phyloP scores from a whole-genome alignment of 2,113 vertebrate species.

The Cheirogaleus medius region DNA sequence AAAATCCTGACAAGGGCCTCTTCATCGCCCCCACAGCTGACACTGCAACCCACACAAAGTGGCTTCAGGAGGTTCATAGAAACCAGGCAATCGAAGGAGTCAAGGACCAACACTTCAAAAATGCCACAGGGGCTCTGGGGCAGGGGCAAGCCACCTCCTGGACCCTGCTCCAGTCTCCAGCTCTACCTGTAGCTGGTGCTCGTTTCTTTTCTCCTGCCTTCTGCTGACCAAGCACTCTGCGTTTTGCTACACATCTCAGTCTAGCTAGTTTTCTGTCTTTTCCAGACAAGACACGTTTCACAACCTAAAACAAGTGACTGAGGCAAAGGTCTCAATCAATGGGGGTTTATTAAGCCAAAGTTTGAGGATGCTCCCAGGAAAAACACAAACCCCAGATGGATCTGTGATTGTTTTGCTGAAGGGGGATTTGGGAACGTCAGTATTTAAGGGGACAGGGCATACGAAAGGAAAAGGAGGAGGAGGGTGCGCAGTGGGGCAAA shows the following conservation, averaged over 20 bases:
- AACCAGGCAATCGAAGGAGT: slow-evolving; percentile 78
- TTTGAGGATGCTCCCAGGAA: too few species aligned
- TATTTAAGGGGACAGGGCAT: too few species aligned
- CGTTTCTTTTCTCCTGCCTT: neutral
- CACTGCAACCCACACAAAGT: slow-evolving; percentile 67
- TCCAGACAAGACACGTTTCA: neutral
- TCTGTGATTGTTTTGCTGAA: too few species aligned
- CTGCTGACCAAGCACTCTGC: neutral
- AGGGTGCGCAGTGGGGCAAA: too few species aligned
- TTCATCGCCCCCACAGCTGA: slow-evolving; percentile 66
- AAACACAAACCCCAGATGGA: too few species aligned
- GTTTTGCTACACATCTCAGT: neutral
- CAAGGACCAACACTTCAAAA: slow-evolving; percentile 62
- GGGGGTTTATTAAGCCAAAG: too few species aligned
- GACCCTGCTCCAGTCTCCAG: neutral
- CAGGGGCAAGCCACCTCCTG: slow-evolving; percentile 49
- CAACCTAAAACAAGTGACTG: too few species aligned
- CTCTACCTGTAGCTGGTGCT: neutral
- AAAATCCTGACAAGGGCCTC: slow-evolving; percentile 70
- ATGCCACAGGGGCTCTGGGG: slow-evolving; percentile 43
- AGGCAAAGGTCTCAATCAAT: too few species aligned
- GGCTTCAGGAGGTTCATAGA: slow-evolving; percentile 76
- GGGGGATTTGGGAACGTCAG: too few species aligned
- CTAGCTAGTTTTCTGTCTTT: neutral
- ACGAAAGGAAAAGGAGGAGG: too few species aligned